Base-by-base conservation (phyloP, 2,113 vertebrate species). In the Rostratula benghalensis region DNA sequence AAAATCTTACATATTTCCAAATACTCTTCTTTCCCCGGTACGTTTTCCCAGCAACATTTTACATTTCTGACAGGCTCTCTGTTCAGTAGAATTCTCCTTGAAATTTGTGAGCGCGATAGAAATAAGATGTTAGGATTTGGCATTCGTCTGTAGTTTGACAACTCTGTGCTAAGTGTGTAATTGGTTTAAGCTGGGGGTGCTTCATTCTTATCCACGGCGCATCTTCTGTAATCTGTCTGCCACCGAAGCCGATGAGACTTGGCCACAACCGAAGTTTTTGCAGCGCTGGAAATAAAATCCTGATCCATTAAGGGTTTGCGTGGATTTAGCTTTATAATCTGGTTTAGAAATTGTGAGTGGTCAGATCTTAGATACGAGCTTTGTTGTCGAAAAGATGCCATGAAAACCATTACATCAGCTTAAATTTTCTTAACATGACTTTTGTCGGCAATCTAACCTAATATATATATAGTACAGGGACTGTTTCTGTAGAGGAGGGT, bases 311-410 rank as follows among this genome's bases (percentile, higher is more conserved):
- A 98, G 97, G 97, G 95, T 98, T 98, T 98, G 97, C 94, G 71
- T 97, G 97, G 98, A 98, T 98, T 99, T 99, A 98, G 98, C 98
- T 97, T 97, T 96, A 96, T 99, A 99, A 99, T 98, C 98, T 98
- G 98, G 98, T 97, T 99, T 98, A 97, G 97, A 98, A 97, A 97
- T 98, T 98, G 98, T 98, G 98, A 98, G 94, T 98, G 98, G 97
- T 97, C 98, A 97, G 97, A 98, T 98, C 98, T 97, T 97, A 95
- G 96, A 97, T 97, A 93, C 95, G 83, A 96, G 97, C 98, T 95
- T 97, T 98, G 96, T 98, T 98, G 98, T 92, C 0, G 1, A 87
- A 82, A 88, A 89, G 92, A 94, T 90, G 88, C 80, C 68, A 2
- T 4, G 45, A 83, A 96, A 93, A 97, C 48, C 81, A 16, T 93